Base-by-base conservation (phyloP, 1,140 invertebrate species). In the Drosophila santomea region DNA sequence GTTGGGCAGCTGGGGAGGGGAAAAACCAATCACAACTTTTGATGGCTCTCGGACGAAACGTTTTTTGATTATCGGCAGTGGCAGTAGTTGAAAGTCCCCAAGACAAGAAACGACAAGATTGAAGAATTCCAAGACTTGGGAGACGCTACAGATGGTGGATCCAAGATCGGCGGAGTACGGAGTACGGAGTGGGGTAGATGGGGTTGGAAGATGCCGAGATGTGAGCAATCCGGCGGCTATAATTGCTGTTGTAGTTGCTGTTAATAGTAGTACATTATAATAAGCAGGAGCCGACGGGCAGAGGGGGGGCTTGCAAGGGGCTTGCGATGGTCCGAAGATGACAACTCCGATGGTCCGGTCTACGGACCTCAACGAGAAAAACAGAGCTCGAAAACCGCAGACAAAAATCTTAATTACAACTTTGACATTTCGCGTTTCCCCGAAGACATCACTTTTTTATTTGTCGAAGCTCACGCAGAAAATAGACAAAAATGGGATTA, bases 11-110 rank as follows among this genome's bases (percentile, higher is more conserved):
- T 2, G 6, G 44, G 12, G 44, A 10, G 38, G 35, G 15, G 17
- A 38, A 75, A 76, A 76, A 75, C 73, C 73, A 76, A 76, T 76
- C 73, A 76, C 72, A 76, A 74, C 44, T 57, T 75, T 76, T 76
- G 73, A 76, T 76, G 73, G 41, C 60, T 76, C 23, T 76, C 23
- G 60, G 71, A 56, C 59, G 71, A 57, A 75, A 74, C 60, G 60
- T 74, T 74, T 74, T 74, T 74, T 74, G 58, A 74, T 74, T 74
- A 74, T 74, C 72, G 68, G 38, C 66, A 44, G 41, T 35, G 17
- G 39, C 55, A 32, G 20, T 44, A 38, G 38, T 58, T 71, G 52
- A 72, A 72, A 71, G 66, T 71, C 28, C 66, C 52, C 64, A 28
- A 39, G 38, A 39, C 38, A 45, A 23, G 43, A 45, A 11, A 45